A percentile compares a stretch with the other conserved stretches of the same genome.
phyloP scores from a whole-genome alignment of 2,797 vertebrate genomes.

The Astyanax mexicanus region DNA sequence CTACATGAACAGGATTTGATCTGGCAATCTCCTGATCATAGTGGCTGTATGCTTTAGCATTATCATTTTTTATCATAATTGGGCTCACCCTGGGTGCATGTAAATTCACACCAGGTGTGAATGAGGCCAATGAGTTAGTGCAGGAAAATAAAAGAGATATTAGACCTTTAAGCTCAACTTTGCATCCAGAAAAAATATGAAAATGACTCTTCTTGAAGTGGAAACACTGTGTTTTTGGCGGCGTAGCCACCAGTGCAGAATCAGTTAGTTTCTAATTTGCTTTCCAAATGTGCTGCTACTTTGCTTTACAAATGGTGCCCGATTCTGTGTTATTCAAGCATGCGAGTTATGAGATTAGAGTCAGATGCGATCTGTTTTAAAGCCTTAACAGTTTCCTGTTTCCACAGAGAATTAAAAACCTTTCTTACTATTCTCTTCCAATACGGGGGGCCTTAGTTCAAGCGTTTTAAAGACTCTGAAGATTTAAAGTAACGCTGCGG shows the following conservation, averaged over 20 bases:
- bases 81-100: too few relatives aligned
- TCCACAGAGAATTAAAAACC: not conserved
- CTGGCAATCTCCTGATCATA: too few relatives aligned
- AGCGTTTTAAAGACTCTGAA: not conserved
- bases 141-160: too few relatives aligned
- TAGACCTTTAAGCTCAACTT: not conserved
- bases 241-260: not conserved
- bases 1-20: too few relatives aligned
- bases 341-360: not conserved
- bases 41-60: too few relatives aligned
- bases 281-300: not conserved
- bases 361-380: not conserved
- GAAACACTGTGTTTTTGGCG: not conserved
- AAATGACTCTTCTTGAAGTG: not conserved
- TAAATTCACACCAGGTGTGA: too few relatives aligned
- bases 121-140: too few relatives aligned
- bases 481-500: not conserved
- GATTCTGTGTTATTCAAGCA: not conserved
- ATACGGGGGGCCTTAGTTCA: not conserved
- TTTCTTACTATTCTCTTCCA: conserved; percentile 7
- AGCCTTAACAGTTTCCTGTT: not conserved
- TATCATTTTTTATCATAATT: too few relatives aligned
- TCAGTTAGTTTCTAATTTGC: not conserved
- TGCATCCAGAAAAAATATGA: not conserved
- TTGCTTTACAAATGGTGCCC: not conserved